A percentile compares a stretch with the other conserved stretches of the same genome.
These are phyloP conservation scores for Blastomussa wellsi DNA, from an alignment of 92 coral and sea anemone genomes.

Conservation along the genomic window DNA sequence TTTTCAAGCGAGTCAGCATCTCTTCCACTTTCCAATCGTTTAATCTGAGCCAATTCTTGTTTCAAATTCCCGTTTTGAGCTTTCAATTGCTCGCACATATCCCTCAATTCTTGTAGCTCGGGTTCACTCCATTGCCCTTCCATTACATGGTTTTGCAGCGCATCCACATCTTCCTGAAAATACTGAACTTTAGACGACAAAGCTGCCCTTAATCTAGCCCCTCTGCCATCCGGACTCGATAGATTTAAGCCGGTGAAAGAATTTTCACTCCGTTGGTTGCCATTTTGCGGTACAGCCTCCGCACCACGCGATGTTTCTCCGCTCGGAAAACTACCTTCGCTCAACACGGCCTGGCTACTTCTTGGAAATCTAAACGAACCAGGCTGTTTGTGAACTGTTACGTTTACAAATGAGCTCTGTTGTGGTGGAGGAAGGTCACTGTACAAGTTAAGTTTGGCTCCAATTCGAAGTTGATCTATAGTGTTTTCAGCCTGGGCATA, in stretches of 20 bases:
- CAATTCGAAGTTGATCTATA: slow-evolving; percentile 92
- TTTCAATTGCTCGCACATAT: slow-evolving; percentile 76
- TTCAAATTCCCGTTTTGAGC: slow-evolving; percentile 70
- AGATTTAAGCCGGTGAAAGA: slow-evolving; percentile 26
- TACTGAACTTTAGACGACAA: slow-evolving; percentile 75
- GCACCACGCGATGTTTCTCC: slow-evolving; percentile 14
- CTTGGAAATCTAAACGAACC: slow-evolving; percentile 73
- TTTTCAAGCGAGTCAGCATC: slow-evolving; percentile 44
- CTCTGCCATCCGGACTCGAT: slow-evolving; percentile 70
- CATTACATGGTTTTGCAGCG: slow-evolving; percentile 74
- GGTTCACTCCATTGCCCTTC: slow-evolving; percentile 71
- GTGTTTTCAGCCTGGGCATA: slow-evolving; percentile 99
- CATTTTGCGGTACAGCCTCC: slow-evolving; percentile 33
- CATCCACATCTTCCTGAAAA: slow-evolving; percentile 82
- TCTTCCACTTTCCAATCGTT: slow-evolving; percentile 63
- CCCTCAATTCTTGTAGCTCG: slow-evolving; percentile 74
- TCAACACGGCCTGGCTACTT: slow-evolving; percentile 72
- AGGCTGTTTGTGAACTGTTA: slow-evolving; percentile 71
- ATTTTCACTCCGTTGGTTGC: slow-evolving; percentile 19
- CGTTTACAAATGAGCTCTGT: slow-evolving; percentile 67
- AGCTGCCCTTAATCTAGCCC: slow-evolving; percentile 69
- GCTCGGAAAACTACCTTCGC: slow-evolving; percentile 29
- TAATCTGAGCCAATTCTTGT: slow-evolving; percentile 60
- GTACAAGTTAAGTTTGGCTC: slow-evolving; percentile 93
- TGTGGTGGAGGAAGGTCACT: slow-evolving; percentile 92